Evolutionary conservation across 2,888 invertebrate genomes (phyloP), one percentile per base, ranked within the genome.

Genomic region (Acronicta aceris): DNA sequence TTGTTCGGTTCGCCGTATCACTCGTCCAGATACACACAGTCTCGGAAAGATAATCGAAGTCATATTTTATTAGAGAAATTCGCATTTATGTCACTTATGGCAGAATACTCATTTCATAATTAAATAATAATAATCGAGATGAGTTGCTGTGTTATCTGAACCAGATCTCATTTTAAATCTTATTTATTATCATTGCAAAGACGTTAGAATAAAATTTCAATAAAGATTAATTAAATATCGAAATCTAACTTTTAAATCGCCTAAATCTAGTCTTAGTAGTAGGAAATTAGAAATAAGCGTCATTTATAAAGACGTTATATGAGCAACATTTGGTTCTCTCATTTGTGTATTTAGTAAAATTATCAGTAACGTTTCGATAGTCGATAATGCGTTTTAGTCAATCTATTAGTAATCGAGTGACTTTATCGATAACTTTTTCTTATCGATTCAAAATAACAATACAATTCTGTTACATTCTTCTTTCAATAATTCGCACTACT

Each of bases 261-360:
- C 59, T 79, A 67, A 59, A 60, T 57, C 60, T 79, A 79, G 30
- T 52, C 66, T 73, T 77, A 77, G 55, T 67, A 38, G 40, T 63
- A 74, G 45, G 48, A 66, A 59, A 66, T 76, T 74, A 72, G 55
- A 52, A 67, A 63, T 67, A 76, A 41, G 47, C 69, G 68, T 73
- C 77, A 62, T 62, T 61, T 74, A 70, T 48, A 63, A 30, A 43
- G 73, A 78, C 78, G 62, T 68, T 52, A 53, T 53, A 70, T 80
- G 80, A 80, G 80, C 80, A 80, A 80, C 66, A 73, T 74, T 81
- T 80, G 76, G 80, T 81, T 80, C 80, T 81, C 78, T 78, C 81
- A 72, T 74, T 64, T 62, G 53, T 65, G 55, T 71, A 54, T 61
- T 57, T 56, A 47, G 42, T 59, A 57, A 40, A 53, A 21, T 41